Evolutionary conservation across 2,113 vertebrate species (phyloP).

Genomic region (Mesocricetus auratus): DNA sequence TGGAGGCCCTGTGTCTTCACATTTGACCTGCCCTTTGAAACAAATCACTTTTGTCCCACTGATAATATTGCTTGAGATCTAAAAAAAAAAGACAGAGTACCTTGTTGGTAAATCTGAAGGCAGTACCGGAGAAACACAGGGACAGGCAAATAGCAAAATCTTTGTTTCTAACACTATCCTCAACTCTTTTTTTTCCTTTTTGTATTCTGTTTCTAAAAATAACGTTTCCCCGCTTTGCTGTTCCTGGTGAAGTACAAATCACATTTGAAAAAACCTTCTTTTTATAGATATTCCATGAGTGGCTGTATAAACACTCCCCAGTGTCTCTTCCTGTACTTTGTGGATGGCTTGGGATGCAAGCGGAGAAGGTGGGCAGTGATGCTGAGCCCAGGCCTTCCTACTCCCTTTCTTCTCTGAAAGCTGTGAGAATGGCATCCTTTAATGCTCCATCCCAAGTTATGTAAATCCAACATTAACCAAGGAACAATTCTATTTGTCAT

Average conservation of each 20-base stretch:
- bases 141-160: not conserved
- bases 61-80: conserved; percentile 42
- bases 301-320: not conserved
- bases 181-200: not conserved
- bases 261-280: conserved; percentile 15
- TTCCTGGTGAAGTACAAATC: conserved; percentile 58
- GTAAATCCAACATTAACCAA: conserved; percentile 3
- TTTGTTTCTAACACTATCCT: not conserved
- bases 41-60: not conserved
- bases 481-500: not conserved
- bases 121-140: not conserved
- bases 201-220: conserved; percentile 69
- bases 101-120: not conserved
- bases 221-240: conserved; percentile 67
- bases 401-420: not conserved
- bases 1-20: not conserved
- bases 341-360: not conserved
- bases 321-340: not conserved
- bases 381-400: not conserved
- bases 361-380: not conserved
- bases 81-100: not conserved
- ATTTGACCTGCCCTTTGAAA: not conserved
- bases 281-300: conserved; percentile 48
- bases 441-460: not conserved
- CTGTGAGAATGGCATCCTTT: not conserved